A percentile compares a stretch with the other conserved stretches of the same genome.
Conservation (phyloP, 2,888 invertebrate species). For the Eilema sororculum region DNA sequence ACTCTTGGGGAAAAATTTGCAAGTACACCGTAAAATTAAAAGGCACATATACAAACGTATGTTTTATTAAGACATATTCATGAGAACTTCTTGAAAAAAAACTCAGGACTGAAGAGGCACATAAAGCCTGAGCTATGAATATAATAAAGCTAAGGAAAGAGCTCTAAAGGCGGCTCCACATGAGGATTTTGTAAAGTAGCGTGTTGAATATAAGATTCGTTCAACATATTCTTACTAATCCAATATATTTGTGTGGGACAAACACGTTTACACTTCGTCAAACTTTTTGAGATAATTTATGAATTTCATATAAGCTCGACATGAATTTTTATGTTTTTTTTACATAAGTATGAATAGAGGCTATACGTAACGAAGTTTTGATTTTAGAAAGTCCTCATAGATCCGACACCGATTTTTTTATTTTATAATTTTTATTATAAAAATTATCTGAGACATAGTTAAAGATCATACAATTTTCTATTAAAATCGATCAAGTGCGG, state of each 20-base stretch:
- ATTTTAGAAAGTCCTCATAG: no score
- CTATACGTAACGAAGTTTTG: no score
- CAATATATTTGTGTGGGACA: conserved; percentile 34
- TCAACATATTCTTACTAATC: conserved; percentile 36
- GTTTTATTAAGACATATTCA: background rate
- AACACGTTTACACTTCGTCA: conserved; percentile 40
- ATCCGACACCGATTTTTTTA: no score
- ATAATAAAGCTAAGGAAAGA: background rate
- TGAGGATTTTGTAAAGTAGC: conserved; percentile 17
- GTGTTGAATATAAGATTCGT: conserved; percentile 34
- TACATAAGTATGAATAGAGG: background rate
- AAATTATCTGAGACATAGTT: no score
- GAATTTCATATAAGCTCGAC: conserved; percentile 10
- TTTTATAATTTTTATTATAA: no score
- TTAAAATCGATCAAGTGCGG: no score
- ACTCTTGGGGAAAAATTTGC: no score
- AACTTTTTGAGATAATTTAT: conserved; percentile 22
- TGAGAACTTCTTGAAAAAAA: background rate
- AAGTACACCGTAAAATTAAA: background rate
- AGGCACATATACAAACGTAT: background rate
- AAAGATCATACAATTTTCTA: no score
- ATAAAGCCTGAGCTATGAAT: background rate
- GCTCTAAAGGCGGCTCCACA: conserved; percentile 3
- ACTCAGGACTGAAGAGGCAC: background rate
- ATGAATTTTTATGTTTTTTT: background rate